These are phyloP conservation scores for Drosophila planitibia DNA, from an alignment of 2,888 invertebrate genomes.

Conservation along the genomic window DNA sequence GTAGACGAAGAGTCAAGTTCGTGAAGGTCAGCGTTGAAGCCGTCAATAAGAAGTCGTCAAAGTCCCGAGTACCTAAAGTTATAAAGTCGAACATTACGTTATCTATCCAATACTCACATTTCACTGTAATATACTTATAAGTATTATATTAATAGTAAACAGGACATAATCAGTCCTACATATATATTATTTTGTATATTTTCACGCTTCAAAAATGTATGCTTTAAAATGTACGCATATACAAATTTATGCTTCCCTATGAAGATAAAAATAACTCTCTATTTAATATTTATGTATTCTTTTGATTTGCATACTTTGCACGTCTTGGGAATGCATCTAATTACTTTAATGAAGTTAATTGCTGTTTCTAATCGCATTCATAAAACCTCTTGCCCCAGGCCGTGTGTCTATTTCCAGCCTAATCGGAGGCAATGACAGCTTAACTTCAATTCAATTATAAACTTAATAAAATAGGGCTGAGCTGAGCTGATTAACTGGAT, in stretches of 20 bases:
- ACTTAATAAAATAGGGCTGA: conserved; percentile 22
- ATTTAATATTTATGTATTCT: background rate
- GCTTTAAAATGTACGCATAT: background rate
- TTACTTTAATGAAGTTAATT: background rate
- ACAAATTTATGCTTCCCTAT: background rate
- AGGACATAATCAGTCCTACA: background rate
- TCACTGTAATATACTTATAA: too few species aligned
- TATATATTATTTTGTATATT: background rate
- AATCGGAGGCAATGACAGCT: background rate
- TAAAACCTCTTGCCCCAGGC: background rate
- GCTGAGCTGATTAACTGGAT: conserved; percentile 27
- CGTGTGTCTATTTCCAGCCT: background rate
- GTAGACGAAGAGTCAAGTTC: too few species aligned
- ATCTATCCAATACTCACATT: too few species aligned
- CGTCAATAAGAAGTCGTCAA: too few species aligned
- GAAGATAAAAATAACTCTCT: background rate
- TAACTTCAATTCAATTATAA: conserved; percentile 29
- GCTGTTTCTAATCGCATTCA: background rate
- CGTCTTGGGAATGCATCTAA: background rate
- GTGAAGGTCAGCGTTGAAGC: too few species aligned
- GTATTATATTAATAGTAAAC: too few species aligned
- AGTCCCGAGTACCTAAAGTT: too few species aligned
- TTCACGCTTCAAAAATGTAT: background rate
- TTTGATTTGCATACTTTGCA: background rate
- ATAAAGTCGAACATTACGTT: too few species aligned